phyloP scores from a whole-genome alignment of 1,140 invertebrate species.

The Amyelois transitella region DNA sequence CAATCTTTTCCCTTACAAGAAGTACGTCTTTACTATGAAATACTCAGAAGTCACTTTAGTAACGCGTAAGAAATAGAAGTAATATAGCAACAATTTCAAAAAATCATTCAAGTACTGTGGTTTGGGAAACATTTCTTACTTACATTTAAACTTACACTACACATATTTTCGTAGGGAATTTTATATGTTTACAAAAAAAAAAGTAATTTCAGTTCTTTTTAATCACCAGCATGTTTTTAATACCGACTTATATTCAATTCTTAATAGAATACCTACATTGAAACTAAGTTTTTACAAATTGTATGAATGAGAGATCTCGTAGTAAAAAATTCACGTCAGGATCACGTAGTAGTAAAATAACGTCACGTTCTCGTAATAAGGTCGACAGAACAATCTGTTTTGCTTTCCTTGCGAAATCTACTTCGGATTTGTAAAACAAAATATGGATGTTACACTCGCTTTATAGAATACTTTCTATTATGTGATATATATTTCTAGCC shows the following conservation, averaged over 20 bases:
- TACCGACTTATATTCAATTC: too few relatives aligned
- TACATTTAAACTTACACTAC: too few relatives aligned
- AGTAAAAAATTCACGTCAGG: neutral
- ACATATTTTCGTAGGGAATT: too few relatives aligned
- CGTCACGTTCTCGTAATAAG: neutral
- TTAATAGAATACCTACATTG: too few relatives aligned
- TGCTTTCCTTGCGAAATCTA: neutral
- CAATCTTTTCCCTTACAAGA: too few relatives aligned
- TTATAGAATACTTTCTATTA: neutral
- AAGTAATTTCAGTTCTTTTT: too few relatives aligned
- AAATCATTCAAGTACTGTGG: too few relatives aligned
- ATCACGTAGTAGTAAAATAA: neutral
- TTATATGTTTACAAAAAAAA: too few relatives aligned
- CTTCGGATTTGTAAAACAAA: neutral
- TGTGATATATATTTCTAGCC: too few relatives aligned
- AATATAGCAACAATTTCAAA: neutral
- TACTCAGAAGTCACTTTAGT: too few relatives aligned
- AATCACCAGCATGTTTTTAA: too few relatives aligned
- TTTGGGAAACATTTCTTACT: neutral
- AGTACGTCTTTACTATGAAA: too few relatives aligned
- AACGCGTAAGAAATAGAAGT: conserved; percentile 46
- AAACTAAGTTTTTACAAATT: neutral
- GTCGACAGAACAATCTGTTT: neutral
- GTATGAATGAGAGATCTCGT: neutral
- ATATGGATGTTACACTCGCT: neutral